These are phyloP conservation scores for Ophioninae sp. DNA, from an alignment of 2,888 invertebrate genomes.

Conservation along the genomic window DNA sequence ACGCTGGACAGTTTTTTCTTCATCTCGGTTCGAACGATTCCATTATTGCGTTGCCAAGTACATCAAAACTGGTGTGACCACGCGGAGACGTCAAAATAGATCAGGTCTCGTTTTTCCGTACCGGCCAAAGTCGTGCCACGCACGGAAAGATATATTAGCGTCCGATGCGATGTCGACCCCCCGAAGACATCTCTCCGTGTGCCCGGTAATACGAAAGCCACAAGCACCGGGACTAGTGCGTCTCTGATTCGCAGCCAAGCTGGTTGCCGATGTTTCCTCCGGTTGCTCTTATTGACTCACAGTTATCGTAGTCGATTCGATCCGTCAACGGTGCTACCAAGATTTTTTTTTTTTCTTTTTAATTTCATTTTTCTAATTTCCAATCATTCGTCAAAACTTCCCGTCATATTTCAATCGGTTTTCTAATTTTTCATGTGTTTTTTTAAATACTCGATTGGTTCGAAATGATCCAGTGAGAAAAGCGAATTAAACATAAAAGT, in stretches of 20 bases:
- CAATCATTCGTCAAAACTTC: not conserved
- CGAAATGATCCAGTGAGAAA: not conserved
- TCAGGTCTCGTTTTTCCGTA: conserved; percentile 71
- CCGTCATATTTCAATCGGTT: not conserved
- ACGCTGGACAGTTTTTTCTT: not conserved
- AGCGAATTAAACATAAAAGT: not conserved
- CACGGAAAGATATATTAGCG: conserved; percentile 69
- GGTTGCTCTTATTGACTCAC: conserved; percentile 3
- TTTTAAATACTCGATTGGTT: conserved; percentile 6
- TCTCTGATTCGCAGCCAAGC: conserved; percentile 73
- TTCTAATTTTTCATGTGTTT: not conserved
- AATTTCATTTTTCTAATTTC: too few species aligned
- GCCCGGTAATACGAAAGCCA: conserved; percentile 56
- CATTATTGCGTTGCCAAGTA: not conserved
- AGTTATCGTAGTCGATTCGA: conserved; percentile 18
- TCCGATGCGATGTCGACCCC: conserved; percentile 67
- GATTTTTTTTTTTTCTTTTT: not conserved
- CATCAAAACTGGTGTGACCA: not conserved
- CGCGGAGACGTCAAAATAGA: conserved; percentile 77
- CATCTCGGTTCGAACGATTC: not conserved
- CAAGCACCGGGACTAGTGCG: conserved; percentile 70
- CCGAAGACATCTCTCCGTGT: conserved; percentile 37
- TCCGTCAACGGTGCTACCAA: not conserved
- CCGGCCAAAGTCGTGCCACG: conserved; percentile 73
- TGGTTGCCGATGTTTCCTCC: conserved; percentile 59